These are phyloP conservation scores for Equus quagga DNA, from an alignment of 2,113 vertebrate species.

Conservation along the genomic window DNA sequence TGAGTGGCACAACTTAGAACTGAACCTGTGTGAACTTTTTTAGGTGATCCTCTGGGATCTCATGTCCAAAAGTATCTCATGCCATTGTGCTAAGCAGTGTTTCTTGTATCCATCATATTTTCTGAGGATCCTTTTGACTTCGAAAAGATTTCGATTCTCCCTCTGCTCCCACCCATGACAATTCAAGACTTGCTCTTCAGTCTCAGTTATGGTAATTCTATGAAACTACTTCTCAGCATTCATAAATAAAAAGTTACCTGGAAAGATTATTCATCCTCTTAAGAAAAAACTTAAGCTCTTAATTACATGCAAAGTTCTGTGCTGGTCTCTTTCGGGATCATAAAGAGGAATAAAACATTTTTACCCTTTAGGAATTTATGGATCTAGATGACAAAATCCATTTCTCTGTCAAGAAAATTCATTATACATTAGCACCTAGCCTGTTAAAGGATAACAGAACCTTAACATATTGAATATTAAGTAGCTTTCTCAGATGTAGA, in stretches of 20 bases:
- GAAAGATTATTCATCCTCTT: not conserved
- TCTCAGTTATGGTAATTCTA: not conserved
- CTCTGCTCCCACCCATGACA: not conserved
- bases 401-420: not conserved
- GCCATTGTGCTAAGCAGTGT: not conserved
- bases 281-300: slow-evolving; percentile 16
- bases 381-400: not conserved
- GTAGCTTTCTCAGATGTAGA: not conserved
- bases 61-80: not conserved
- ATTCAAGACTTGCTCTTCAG: not conserved
- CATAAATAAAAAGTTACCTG: not conserved
- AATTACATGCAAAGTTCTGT: not conserved
- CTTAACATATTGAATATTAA: slow-evolving; percentile 1
- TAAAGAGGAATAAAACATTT: slow-evolving; percentile 3
- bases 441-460: not conserved
- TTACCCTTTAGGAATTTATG: not conserved
- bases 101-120: not conserved
- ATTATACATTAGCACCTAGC: not conserved
- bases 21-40: not conserved
- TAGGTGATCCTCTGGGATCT: not conserved
- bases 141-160: slow-evolving; percentile 16
- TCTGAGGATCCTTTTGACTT: not conserved
- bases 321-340: not conserved
- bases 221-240: slow-evolving; percentile 15
- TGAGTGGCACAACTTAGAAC: not conserved